Base-by-base conservation (phyloP, 1,140 invertebrate species). In the Vanessa atalanta region DNA sequence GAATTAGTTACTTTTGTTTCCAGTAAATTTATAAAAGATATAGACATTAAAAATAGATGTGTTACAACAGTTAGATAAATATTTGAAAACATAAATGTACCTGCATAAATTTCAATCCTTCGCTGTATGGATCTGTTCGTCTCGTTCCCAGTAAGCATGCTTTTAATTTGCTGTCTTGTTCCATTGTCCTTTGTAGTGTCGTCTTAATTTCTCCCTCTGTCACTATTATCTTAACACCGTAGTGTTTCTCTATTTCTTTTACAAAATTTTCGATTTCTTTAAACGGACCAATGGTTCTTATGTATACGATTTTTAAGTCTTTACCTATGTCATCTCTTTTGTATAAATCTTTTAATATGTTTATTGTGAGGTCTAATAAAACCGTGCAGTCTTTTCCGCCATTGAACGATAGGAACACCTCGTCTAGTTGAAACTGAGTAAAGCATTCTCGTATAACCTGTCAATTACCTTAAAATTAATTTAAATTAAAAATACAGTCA, bases 301-400 rank as follows among this genome's bases (percentile, higher is more conserved):
- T 97, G 82, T 97, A 98, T 11, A 98, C 85, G 65, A 95, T 93
- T 86, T 95, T 94, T n/a, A 97, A 67, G 73, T 83, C 61, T 75
- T 86, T 86, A 6, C 70, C 76, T 51, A 88, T 73, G 79, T 93
- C 74, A 60, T 82, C 68, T 57, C 75, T 67, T 83, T 88, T 80
- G 89, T 89, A 93, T 65, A 94, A 94, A 72, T 94, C 94, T 79
- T 94, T 93, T 48, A 96, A 87, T 23, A 97, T 89, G 9, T 95
- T 94, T 80, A 96, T 91, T 31, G 95, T 93, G 37, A 99, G 88
- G 91, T 99, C 97, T 67, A 99, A 92, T 16, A 99, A 93, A 1
- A 96, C 97, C 3, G 98, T 99, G 87, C 98, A 99, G 93, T 99
- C 99, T 93, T 99, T 99, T 9, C 99, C 99, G 37, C 99, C 98